Evolutionary conservation across 2,113 vertebrate genomes (phyloP).

Genomic region (Brachyhypopomus gauderio): DNA sequence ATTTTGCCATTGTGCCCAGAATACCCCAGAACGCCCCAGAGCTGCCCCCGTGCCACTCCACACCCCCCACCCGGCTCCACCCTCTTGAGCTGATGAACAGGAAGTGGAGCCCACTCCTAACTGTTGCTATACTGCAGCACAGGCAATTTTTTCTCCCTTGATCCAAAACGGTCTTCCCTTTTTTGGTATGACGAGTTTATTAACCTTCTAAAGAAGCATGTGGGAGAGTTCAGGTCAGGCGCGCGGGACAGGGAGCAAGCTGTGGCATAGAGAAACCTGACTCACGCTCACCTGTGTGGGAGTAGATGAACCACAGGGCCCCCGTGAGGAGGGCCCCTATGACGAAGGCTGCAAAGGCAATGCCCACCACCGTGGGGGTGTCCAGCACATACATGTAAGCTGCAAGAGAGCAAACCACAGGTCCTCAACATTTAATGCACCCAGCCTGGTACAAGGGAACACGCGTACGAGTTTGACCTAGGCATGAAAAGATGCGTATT

Average conservation of each 20-base stretch:
- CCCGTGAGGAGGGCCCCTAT: conserved; percentile 92
- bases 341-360: conserved; percentile 92
- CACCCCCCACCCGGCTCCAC: conserved; percentile 51
- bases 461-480: too few species aligned
- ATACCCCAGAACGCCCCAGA: conserved; percentile 62
- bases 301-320: conserved; percentile 96
- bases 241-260: background rate
- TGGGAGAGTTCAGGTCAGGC: conserved; percentile 37
- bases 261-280: background rate
- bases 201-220: conserved; percentile 3
- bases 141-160: conserved; percentile 42
- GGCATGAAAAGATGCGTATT: background rate
- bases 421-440: too few species aligned
- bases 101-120: conserved; percentile 71
- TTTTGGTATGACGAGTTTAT: conserved; percentile 33
- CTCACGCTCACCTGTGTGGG: conserved; percentile 83
- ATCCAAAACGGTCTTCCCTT: conserved; percentile 38
- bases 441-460: too few species aligned
- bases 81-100: conserved; percentile 67
- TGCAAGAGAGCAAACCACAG: conserved; percentile 53
- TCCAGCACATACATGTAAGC: conserved; percentile 82
- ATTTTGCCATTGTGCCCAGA: conserved; percentile 71
- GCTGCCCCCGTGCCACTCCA: conserved; percentile 29
- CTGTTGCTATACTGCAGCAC: conserved; percentile 66
- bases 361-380: conserved; percentile 91